Base-by-base conservation (phyloP, 2,888 invertebrate species). In the Byasa hedistus region DNA sequence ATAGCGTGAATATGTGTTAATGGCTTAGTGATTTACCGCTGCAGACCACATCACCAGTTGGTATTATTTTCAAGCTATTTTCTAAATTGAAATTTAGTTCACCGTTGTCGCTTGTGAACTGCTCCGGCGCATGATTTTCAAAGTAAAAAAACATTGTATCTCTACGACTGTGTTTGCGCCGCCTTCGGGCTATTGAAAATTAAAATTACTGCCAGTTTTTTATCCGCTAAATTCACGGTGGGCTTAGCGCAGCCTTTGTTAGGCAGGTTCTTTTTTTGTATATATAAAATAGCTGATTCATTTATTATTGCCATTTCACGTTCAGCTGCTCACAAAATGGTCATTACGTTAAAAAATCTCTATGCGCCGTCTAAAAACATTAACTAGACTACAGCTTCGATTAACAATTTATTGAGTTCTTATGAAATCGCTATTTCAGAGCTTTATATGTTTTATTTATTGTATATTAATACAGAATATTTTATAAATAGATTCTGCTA, bases 121-220 rank as follows among this genome's bases (percentile, higher is more conserved):
- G 67, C 7, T 64, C 76, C 77, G 70, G n/a, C 66, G 36, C 63
- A 65, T 71, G 72, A 71, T 72, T 81, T 79, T 76, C 72, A 79
- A 81, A 81, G 76, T 79, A n/a, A 78, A 85, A 78, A 83, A 84
- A 79, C 78, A 79, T 79, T 76, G 82, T 83, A 85, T 82, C 78
- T 78, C 79, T 77, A 83, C 76, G 80, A 79, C 78, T 79, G 32
- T 65, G 80, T 83, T 86, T 81, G 82, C 76, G 74, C 73, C 78
- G 85, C 87, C 89, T 86, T 78, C 76, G 72, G 89, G 86, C 86
- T 82, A 88, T 86, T 82, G 84, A 82, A 89, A 89, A 91, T 90
- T 90, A 89, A 89, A 89, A 87, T 84, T 81, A 81, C 82, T 81
- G 78, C 80, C 79, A 79, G 76, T 75, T 81, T 82, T 85, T 86